Evolutionary conservation across 2,888 invertebrate genomes (phyloP).

Genomic region (Melieria omissa): DNA sequence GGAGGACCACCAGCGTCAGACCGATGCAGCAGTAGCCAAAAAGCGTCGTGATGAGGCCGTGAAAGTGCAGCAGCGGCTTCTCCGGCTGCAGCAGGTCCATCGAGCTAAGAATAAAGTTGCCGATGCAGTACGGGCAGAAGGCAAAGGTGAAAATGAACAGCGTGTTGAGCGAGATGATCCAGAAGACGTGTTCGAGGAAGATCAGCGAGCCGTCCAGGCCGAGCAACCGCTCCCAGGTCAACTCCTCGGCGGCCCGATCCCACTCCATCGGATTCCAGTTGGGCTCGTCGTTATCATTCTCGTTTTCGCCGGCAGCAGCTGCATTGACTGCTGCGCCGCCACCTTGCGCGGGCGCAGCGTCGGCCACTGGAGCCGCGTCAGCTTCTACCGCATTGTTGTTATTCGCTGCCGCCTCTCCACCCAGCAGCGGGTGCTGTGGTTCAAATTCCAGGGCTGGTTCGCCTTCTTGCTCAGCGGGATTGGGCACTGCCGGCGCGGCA

Average conservation of each 20-base stretch:
- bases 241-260: slow-evolving; percentile 96
- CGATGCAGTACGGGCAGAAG: slow-evolving; percentile 96
- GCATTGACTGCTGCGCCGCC: slow-evolving; percentile 57
- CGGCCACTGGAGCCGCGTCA: slow-evolving; percentile 60
- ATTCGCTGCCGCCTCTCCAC: slow-evolving; percentile 38
- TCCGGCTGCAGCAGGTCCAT: slow-evolving; percentile 69
- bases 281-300: slow-evolving; percentile 66
- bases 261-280: slow-evolving; percentile 99
- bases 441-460: slow-evolving; percentile 68
- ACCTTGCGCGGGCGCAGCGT: slow-evolving; percentile 70
- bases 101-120: slow-evolving; percentile 82
- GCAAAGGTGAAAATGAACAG: slow-evolving; percentile 97
- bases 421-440: slow-evolving; percentile 73
- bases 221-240: slow-evolving; percentile 97
- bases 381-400: slow-evolving; percentile 38
- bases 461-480: slow-evolving; percentile 67
- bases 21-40: slow-evolving; percentile 95
- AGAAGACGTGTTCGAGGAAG: slow-evolving; percentile 98
- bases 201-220: slow-evolving; percentile 97
- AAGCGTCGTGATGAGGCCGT: slow-evolving; percentile 90
- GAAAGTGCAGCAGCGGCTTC: slow-evolving; percentile 81
- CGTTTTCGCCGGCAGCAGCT: slow-evolving; percentile 66
- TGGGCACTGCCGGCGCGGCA: slow-evolving; percentile 60
- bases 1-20: slow-evolving; percentile 81
- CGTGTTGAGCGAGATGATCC: slow-evolving; percentile 97